A percentile compares a stretch with the other conserved stretches of the same genome.
Evolutionary conservation across 2,888 invertebrate species (phyloP).

Genomic region (Caenorhabditis sp.): DNA sequence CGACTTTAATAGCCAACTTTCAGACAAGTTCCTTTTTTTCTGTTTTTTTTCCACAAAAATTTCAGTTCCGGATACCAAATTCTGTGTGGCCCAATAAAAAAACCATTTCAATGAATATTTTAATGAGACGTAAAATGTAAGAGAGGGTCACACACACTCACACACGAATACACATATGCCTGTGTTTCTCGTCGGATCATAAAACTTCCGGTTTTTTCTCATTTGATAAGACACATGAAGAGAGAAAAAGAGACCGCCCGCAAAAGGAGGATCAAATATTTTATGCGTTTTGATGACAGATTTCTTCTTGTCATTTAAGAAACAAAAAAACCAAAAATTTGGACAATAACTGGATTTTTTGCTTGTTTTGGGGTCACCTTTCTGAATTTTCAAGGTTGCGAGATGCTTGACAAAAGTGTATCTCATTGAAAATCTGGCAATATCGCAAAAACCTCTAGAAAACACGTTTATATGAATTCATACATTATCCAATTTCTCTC

Average conservation of each 20-base stretch:
- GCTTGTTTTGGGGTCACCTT: no score
- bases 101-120: neutral
- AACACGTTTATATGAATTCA: neutral
- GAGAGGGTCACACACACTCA: neutral
- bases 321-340: no score
- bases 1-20: no score
- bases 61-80: neutral
- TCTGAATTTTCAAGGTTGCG: no score
- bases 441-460: neutral
- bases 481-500: neutral
- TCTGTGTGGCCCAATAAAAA: neutral
- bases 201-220: neutral
- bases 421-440: neutral
- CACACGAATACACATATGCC: neutral
- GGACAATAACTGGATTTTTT: neutral
- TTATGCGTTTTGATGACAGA: slow-evolving; percentile 1
- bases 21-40: neutral
- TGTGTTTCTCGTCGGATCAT: neutral
- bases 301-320: neutral
- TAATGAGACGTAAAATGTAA: neutral
- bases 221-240: neutral
- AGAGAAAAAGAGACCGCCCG: neutral
- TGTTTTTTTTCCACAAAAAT: neutral
- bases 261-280: neutral
- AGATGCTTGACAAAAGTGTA: no score